phyloP scores from a whole-genome alignment of 2,888 invertebrate genomes.

The Drosophila imparisetae region DNA sequence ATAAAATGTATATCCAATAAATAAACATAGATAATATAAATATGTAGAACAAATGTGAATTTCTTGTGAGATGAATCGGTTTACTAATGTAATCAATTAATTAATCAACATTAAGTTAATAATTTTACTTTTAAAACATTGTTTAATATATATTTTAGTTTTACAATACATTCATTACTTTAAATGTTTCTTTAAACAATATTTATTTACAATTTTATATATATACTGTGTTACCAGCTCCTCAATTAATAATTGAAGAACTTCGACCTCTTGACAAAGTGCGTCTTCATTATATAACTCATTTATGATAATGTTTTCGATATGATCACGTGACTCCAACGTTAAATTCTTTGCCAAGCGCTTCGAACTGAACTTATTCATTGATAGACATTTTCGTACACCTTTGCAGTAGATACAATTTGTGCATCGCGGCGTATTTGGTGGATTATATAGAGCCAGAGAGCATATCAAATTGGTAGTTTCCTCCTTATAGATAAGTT shows the following conservation, averaged over 20 bases:
- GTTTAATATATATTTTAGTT: background rate
- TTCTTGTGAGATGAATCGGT: background rate
- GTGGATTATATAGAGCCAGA: background rate
- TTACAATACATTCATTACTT: background rate
- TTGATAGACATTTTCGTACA: background rate
- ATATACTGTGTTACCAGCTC: conserved; percentile 86
- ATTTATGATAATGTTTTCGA: conserved; percentile 89
- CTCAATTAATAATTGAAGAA: conserved; percentile 87
- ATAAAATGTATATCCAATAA: conserved; percentile 52
- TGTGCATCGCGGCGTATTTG: background rate
- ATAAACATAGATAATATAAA: conserved; percentile 53
- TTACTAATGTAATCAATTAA: background rate
- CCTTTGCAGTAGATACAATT: background rate
- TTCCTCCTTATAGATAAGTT: background rate
- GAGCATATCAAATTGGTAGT: background rate
- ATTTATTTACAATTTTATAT: conserved; percentile 79
- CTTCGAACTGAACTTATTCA: background rate
- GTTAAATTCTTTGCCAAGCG: background rate
- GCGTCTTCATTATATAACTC: conserved; percentile 90
- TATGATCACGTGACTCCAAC: conserved; percentile 86
- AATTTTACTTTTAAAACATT: background rate
- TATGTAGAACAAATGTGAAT: conserved; percentile 7
- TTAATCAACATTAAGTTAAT: background rate
- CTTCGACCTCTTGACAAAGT: conserved; percentile 89
- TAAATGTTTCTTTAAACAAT: background rate